Conservation (phyloP, 2,888 invertebrate genomes). For the Ypsolopha scabrella region DNA sequence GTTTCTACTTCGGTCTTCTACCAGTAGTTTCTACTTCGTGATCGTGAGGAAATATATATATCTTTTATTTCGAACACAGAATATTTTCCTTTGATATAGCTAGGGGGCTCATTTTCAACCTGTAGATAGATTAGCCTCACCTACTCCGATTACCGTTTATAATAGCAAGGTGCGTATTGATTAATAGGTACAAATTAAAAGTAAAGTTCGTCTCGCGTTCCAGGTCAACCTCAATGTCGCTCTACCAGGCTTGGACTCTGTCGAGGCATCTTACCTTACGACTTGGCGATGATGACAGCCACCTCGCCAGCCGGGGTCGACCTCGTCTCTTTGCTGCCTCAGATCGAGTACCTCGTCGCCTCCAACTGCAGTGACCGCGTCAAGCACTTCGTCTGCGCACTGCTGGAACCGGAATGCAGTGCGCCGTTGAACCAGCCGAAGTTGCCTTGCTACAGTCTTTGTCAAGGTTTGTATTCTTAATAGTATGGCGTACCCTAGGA, state of each 20-base stretch:
- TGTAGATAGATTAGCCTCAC: too few relatives aligned
- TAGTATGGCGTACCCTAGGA: neutral
- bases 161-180: neutral
- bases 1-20: too few relatives aligned
- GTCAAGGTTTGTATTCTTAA: slow-evolving; percentile 62
- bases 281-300: slow-evolving; percentile 67
- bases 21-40: too few relatives aligned
- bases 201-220: slow-evolving; percentile 13
- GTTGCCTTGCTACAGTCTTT: slow-evolving; percentile 74
- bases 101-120: too few relatives aligned
- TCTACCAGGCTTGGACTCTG: slow-evolving; percentile 66
- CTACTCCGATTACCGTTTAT: too few relatives aligned
- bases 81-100: too few relatives aligned
- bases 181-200: neutral
- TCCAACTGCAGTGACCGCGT: slow-evolving; percentile 75
- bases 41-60: too few relatives aligned
- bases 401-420: slow-evolving; percentile 76
- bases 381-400: slow-evolving; percentile 72
- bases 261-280: slow-evolving; percentile 76
- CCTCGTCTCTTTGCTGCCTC: slow-evolving; percentile 52
- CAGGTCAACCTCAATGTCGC: slow-evolving; percentile 57
- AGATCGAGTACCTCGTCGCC: slow-evolving; percentile 71
- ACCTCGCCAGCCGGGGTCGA: slow-evolving; percentile 39
- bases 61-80: too few relatives aligned
- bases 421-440: slow-evolving; percentile 69